Conservation (phyloP, 2,797 vertebrate genomes). For the Semotilus atromaculatus region DNA sequence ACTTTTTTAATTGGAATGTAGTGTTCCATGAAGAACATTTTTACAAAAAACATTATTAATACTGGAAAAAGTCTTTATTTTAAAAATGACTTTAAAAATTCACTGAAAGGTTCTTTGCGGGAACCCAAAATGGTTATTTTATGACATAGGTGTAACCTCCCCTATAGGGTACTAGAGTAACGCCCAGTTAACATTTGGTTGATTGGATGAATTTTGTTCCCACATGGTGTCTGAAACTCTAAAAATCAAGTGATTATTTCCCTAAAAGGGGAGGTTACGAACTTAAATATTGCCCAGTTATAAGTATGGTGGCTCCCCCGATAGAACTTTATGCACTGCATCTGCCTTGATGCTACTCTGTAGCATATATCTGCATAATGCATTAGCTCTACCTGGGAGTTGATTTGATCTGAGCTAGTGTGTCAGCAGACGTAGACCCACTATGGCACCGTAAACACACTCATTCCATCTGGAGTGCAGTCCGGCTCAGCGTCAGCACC, state of each 20-base stretch:
- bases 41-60: background rate
- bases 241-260: background rate
- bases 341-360: constrained; percentile 1
- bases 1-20: background rate
- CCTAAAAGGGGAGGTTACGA: background rate
- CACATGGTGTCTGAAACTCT: background rate
- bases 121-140: no score
- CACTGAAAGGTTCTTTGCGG: no score
- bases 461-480: constrained; percentile 41
- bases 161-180: no score
- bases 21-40: background rate
- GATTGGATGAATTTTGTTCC: background rate
- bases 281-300: background rate
- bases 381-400: constrained; percentile 21
- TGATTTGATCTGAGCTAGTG: constrained; percentile 37
- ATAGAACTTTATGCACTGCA: background rate
- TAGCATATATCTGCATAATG: constrained; percentile 23
- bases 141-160: no score
- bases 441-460: constrained; percentile 42
- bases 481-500: constrained; percentile 2
- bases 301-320: background rate
- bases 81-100: no score
- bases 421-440: constrained; percentile 36
- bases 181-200: background rate
- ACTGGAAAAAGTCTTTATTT: background rate